These are phyloP conservation scores for Dipodomys ordii DNA, from an alignment of 2,113 vertebrate genomes.

Conservation along the genomic window DNA sequence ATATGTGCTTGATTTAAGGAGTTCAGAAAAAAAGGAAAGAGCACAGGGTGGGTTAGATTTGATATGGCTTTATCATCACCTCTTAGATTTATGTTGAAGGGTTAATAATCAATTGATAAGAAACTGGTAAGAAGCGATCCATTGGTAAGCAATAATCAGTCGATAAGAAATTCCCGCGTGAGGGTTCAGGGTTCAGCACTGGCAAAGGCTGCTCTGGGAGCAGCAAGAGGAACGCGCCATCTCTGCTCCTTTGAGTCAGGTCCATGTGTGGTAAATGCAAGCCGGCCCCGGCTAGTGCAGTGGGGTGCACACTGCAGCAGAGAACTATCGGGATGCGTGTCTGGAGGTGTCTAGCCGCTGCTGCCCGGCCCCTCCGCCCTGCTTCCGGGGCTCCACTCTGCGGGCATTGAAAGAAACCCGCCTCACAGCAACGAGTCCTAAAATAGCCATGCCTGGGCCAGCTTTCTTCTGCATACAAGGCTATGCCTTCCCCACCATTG, in stretches of 20 bases:
- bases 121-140: not conserved
- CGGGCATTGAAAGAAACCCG: not conserved
- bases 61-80: not conserved
- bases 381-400: constrained; percentile 34
- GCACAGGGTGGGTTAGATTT: not conserved
- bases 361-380: constrained; percentile 45
- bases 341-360: constrained; percentile 59
- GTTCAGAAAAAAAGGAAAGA: not conserved
- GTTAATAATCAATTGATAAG: not conserved
- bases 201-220: not conserved
- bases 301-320: constrained; percentile 61
- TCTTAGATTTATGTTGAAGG: not conserved
- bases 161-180: not conserved
- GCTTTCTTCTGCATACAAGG: not conserved
- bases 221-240: not conserved
- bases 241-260: constrained; percentile 63
- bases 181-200: too few relatives aligned
- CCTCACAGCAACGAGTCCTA: constrained; percentile 39
- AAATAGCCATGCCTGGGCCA: constrained; percentile 25
- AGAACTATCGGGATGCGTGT: constrained; percentile 72
- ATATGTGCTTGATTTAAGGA: not conserved
- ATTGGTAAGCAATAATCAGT: too few relatives aligned
- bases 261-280: constrained; percentile 59
- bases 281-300: constrained; percentile 52
- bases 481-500: rapidly evolving